These are phyloP conservation scores for Agonopterix heracliana DNA, from an alignment of 2,888 invertebrate species.

Conservation along the genomic window DNA sequence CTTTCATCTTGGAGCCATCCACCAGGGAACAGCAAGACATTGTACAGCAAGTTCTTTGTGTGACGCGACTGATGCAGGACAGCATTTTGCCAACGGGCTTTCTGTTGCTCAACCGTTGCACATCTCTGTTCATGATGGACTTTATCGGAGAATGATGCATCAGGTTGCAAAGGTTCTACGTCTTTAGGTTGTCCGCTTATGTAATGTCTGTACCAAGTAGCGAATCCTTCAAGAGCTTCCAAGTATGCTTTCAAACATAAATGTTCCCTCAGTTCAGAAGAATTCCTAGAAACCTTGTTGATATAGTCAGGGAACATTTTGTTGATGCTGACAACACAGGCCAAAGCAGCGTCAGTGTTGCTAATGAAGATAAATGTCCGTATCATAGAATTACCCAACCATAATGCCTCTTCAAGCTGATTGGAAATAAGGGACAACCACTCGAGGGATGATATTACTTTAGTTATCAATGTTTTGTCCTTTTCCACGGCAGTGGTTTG, in stretches of 20 bases:
- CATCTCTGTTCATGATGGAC: constrained; percentile 91
- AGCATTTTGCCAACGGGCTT: constrained; percentile 84
- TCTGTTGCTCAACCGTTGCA: constrained; percentile 86
- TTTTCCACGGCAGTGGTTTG: constrained; percentile 79
- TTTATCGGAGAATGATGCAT: constrained; percentile 88
- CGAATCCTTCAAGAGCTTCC: constrained; percentile 90
- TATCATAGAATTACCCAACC: constrained; percentile 92
- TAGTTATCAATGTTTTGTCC: constrained; percentile 56
- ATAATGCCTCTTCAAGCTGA: constrained; percentile 87
- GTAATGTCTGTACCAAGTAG: constrained; percentile 91
- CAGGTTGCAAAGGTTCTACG: constrained; percentile 75
- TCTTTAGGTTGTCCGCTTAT: constrained; percentile 86
- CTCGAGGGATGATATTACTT: constrained; percentile 80
- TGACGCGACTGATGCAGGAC: constrained; percentile 83
- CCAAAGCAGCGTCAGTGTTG: constrained; percentile 88
- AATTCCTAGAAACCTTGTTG: constrained; percentile 52
- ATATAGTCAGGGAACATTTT: constrained; percentile 56
- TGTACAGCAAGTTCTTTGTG: constrained; percentile 87
- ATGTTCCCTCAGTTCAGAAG: constrained; percentile 83
- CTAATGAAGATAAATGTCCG: constrained; percentile 87
- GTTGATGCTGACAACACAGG: constrained; percentile 74
- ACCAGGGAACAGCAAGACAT: constrained; percentile 91
- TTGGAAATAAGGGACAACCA: constrained; percentile 89
- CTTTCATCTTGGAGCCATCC: constrained; percentile 91
- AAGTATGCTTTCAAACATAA: constrained; percentile 92